Percentiles rank a stretch among this genome's conserved stretches.
Conservation (phyloP, 2,113 vertebrate genomes). For the Zosterops hypoxanthus region DNA sequence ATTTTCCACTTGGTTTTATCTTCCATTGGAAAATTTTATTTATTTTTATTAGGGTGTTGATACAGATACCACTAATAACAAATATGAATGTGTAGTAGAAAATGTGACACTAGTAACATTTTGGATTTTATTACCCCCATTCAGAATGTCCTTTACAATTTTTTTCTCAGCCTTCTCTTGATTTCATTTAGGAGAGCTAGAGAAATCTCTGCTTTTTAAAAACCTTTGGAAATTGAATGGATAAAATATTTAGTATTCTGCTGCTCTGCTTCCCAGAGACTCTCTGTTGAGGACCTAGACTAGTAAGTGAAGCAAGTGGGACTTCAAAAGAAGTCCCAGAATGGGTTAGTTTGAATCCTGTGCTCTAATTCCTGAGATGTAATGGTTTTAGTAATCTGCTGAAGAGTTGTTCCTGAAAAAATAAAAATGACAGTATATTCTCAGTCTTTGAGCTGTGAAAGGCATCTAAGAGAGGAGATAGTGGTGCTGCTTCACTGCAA, state of each 20-base stretch:
- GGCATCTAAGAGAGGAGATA: fast-evolving
- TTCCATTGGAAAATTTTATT: neutral
- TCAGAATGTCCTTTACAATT: neutral
- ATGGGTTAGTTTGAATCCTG: neutral
- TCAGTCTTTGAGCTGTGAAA: neutral
- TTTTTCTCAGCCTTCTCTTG: neutral
- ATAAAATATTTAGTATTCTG: neutral
- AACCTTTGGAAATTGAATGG: neutral
- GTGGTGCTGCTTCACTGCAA: neutral
- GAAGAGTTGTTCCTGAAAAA: neutral
- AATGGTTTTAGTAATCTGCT: neutral
- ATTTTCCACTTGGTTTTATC: neutral
- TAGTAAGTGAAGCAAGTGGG: neutral
- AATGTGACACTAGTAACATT: neutral
- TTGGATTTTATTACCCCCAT: neutral
- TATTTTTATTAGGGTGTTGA: neutral
- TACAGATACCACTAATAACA: neutral
- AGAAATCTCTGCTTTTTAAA: neutral
- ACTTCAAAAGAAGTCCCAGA: neutral
- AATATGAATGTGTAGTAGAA: neutral
- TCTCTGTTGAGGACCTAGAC: neutral
- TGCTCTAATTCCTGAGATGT: neutral
- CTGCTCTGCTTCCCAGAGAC: neutral
- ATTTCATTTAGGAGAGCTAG: neutral
- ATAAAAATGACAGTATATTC: neutral